phyloP scores from a whole-genome alignment of 2,113 vertebrate genomes.

The Callithrix jacchus region DNA sequence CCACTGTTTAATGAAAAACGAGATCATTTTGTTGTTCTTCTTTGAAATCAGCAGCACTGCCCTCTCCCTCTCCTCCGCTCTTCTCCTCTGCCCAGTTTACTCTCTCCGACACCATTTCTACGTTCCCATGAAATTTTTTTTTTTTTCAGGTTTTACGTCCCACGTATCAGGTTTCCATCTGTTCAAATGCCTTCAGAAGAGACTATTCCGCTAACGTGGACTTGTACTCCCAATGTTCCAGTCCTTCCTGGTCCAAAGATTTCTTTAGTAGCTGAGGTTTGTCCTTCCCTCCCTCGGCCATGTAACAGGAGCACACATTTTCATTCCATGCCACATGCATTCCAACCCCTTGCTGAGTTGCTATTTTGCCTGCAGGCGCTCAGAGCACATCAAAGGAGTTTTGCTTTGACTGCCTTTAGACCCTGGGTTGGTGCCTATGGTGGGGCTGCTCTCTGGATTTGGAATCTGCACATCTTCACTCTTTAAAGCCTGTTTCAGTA shows the following conservation, averaged over 20 bases:
- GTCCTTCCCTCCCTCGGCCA: not conserved
- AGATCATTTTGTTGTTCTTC: not conserved
- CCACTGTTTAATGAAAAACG: not conserved
- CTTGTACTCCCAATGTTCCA: not conserved
- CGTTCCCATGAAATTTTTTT: not conserved
- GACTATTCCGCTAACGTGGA: not conserved
- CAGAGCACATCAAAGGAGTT: slow-evolving; percentile 35
- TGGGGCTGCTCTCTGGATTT: not conserved
- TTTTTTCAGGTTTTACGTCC: not conserved
- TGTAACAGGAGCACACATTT: not conserved
- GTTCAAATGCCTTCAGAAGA: not conserved
- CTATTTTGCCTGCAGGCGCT: slow-evolving; percentile 39
- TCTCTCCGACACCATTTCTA: not conserved
- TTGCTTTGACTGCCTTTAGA: slow-evolving; percentile 19
- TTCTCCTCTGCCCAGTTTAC: not conserved
- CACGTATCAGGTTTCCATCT: not conserved
- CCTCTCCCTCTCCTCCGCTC: not conserved
- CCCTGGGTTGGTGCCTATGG: not conserved
- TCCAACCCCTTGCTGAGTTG: not conserved
- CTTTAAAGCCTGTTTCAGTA: not conserved
- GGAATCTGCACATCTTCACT: not conserved
- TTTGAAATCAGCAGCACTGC: not conserved
- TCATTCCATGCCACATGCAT: not conserved
- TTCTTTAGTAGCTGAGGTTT: not conserved
- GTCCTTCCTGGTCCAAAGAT: not conserved